These are phyloP conservation scores for Tachina fera DNA, from an alignment of 2,888 invertebrate species.

Conservation along the genomic window DNA sequence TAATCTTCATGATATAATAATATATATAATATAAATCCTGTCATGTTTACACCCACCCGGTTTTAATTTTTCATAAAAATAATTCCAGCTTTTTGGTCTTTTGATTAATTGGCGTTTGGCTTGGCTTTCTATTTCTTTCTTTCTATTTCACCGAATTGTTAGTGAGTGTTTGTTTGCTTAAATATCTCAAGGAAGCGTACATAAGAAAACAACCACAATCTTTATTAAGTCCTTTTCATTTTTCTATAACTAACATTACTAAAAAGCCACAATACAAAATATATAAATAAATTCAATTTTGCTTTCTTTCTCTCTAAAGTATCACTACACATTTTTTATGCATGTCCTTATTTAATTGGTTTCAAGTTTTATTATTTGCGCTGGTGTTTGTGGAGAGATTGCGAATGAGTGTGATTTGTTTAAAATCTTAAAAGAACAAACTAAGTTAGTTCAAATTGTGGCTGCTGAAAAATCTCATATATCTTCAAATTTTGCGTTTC, in stretches of 20 bases:
- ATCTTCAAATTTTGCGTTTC: too few species aligned
- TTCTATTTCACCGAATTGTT: not conserved
- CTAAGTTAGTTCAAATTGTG: too few species aligned
- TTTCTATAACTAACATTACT: not conserved
- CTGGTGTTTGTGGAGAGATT: not conserved
- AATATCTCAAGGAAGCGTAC: conserved; percentile 10
- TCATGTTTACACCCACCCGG: not conserved
- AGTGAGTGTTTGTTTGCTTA: not conserved
- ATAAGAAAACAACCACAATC: not conserved
- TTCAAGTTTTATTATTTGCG: conserved; percentile 65
- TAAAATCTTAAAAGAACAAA: too few species aligned
- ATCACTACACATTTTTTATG: conserved; percentile 44
- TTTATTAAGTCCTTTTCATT: not conserved
- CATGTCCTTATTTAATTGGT: conserved; percentile 61
- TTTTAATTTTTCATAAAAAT: not conserved
- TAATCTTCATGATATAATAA: not conserved
- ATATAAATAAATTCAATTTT: too few species aligned
- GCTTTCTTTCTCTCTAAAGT: conserved; percentile 38
- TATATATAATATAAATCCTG: not conserved
- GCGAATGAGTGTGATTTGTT: too few species aligned
- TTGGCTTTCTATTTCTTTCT: not conserved
- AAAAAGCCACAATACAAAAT: conserved; percentile 9
- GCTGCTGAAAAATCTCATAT: too few species aligned
- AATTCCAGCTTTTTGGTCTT: conserved; percentile 10
- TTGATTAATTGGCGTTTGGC: conserved; percentile 42